Conservation (phyloP, 2,113 vertebrate species). For the Octodon degus region DNA sequence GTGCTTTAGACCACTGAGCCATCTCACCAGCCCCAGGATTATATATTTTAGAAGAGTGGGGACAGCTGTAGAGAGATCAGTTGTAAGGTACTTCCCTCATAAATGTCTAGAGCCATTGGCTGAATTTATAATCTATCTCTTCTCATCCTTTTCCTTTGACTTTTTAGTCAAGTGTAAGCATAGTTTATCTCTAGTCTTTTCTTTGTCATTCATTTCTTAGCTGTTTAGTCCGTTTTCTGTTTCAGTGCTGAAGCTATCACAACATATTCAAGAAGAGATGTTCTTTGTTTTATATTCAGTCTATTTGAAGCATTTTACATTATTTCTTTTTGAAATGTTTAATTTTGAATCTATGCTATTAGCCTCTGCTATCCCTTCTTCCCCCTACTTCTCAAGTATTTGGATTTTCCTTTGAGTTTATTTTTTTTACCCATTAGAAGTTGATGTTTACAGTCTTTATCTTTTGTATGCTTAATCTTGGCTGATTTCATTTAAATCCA, state of each 20-base stretch:
- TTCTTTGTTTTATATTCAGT: background rate
- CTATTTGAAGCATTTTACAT: background rate
- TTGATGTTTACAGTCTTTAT: background rate
- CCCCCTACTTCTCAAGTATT: background rate
- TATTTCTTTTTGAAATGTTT: slow-evolving; percentile 10
- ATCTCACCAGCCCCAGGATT: too few species aligned
- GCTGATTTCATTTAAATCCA: slow-evolving; percentile 35
- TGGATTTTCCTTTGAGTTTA: slow-evolving; percentile 31
- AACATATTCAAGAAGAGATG: background rate
- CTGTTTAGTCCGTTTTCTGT: background rate
- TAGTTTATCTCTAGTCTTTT: background rate
- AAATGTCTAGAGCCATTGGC: slow-evolving; percentile 5
- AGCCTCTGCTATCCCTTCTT: background rate
- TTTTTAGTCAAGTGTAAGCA: background rate
- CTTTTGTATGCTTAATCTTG: background rate
- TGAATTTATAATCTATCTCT: slow-evolving; percentile 13
- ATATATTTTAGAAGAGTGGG: background rate
- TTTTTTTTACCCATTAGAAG: background rate
- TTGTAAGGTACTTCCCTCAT: background rate
- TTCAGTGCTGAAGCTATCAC: background rate
- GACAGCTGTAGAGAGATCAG: background rate
- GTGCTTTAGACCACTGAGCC: too few species aligned
- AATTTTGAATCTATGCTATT: background rate
- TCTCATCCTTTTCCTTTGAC: background rate
- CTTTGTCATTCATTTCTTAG: slow-evolving; percentile 7